These are phyloP conservation scores for Halcyon leucocephala DNA, from an alignment of 2,797 vertebrate species.

Conservation along the genomic window DNA sequence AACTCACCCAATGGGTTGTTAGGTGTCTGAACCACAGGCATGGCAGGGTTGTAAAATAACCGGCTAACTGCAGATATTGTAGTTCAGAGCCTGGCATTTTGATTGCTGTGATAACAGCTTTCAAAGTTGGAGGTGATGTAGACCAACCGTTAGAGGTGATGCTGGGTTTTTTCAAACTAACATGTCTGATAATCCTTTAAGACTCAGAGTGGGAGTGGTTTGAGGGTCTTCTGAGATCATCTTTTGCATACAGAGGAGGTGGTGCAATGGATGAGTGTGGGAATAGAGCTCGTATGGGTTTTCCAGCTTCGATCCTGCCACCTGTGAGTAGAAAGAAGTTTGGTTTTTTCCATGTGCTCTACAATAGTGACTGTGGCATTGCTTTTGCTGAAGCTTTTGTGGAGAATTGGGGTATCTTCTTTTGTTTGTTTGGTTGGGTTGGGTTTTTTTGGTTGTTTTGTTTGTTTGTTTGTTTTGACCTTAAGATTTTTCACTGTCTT, in stretches of 20 bases:
- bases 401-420: not conserved
- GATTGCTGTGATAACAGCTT: not conserved
- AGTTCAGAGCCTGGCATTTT: not conserved
- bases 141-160: not conserved
- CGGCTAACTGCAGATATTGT: not conserved
- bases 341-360: not conserved
- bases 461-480: not conserved
- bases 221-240: not conserved
- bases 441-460: too few species aligned
- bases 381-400: not conserved
- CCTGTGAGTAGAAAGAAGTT: not conserved
- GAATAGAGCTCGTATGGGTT: not conserved
- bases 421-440: not conserved
- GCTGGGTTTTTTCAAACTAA: not conserved
- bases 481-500: not conserved
- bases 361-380: not conserved
- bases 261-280: not conserved
- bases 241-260: fast-evolving
- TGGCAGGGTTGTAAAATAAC: not conserved
- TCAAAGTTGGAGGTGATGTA: not conserved
- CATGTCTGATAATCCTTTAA: not conserved
- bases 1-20: not conserved
- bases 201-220: fast-evolving
- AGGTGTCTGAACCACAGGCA: not conserved
- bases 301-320: not conserved